Evolutionary conservation across 2,113 vertebrate genomes (phyloP).

Genomic region (Onychorhynchus coronatus): DNA sequence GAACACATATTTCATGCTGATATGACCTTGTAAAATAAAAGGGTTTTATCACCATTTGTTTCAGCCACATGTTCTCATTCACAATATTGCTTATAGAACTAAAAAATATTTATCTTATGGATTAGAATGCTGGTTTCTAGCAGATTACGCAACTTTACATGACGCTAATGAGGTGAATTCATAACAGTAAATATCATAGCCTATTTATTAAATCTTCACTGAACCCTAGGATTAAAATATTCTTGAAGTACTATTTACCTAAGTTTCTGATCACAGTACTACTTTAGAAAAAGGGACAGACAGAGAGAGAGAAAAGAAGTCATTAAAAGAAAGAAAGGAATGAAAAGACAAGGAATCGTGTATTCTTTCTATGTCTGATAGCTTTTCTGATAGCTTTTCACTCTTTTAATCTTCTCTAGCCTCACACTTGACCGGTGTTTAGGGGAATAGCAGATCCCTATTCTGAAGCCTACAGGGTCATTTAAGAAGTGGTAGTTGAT

Average conservation of each 20-base stretch:
- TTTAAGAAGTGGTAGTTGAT: background rate
- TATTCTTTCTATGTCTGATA: background rate
- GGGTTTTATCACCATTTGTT: conserved; percentile 30
- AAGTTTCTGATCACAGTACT: background rate
- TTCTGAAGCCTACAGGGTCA: background rate
- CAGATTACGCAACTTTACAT: background rate
- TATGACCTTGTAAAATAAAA: conserved; percentile 16
- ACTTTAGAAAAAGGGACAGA: background rate
- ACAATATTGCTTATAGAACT: conserved; percentile 38
- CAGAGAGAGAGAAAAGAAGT: background rate
- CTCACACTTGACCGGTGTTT: background rate
- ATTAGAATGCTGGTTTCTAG: conserved; percentile 14
- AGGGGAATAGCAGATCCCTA: background rate
- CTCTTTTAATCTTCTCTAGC: background rate
- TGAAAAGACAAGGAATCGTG: background rate
- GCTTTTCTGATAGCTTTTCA: background rate
- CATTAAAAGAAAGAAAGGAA: background rate
- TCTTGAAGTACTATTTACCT: background rate
- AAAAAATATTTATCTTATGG: conserved; percentile 51
- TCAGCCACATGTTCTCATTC: conserved; percentile 46
- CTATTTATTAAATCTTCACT: background rate
- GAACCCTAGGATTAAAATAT: background rate
- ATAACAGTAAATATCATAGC: background rate
- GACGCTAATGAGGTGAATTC: background rate
- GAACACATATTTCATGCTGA: conserved; percentile 37